phyloP scores from a whole-genome alignment of 2,113 vertebrate genomes.

The Sinocyclocheilus anshuiensis region DNA sequence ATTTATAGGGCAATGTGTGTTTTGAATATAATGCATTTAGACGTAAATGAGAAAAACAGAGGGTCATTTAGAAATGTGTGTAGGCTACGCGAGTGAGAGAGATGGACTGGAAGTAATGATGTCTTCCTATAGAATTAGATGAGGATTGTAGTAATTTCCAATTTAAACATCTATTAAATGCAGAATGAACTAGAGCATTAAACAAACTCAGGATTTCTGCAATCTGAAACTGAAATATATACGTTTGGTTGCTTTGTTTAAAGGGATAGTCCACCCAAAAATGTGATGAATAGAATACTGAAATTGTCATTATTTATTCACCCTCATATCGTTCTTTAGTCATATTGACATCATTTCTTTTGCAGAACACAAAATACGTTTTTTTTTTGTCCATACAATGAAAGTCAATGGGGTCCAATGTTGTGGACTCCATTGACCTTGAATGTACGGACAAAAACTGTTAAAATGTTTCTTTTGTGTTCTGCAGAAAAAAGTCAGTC shows the following conservation, averaged over 20 bases:
- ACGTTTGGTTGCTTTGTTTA: not conserved
- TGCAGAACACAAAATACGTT: not conserved
- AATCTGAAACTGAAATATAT: not conserved
- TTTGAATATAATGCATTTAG: conserved; percentile 34
- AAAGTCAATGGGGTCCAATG: not conserved
- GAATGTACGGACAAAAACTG: not conserved
- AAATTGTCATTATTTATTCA: not conserved
- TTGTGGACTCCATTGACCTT: not conserved
- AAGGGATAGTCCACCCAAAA: not conserved
- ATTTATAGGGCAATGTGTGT: not conserved
- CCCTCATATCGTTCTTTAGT: too few species aligned
- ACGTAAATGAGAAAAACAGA: conserved; percentile 28
- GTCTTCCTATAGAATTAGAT: conserved; percentile 10
- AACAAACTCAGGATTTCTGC: not conserved
- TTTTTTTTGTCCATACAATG: not conserved
- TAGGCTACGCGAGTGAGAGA: not conserved
- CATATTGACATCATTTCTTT: not conserved
- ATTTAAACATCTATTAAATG: not conserved
- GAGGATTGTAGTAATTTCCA: not conserved
- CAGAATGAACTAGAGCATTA: not conserved
- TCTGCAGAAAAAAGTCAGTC: not conserved
- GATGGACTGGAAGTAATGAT: not conserved
- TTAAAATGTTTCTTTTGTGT: not conserved
- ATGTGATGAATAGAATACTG: not conserved
- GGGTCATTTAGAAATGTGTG: not conserved